A percentile compares a stretch with the other conserved stretches of the same genome.
phyloP scores from a whole-genome alignment of 2,113 vertebrate species.

The Pelobates fuscus region DNA sequence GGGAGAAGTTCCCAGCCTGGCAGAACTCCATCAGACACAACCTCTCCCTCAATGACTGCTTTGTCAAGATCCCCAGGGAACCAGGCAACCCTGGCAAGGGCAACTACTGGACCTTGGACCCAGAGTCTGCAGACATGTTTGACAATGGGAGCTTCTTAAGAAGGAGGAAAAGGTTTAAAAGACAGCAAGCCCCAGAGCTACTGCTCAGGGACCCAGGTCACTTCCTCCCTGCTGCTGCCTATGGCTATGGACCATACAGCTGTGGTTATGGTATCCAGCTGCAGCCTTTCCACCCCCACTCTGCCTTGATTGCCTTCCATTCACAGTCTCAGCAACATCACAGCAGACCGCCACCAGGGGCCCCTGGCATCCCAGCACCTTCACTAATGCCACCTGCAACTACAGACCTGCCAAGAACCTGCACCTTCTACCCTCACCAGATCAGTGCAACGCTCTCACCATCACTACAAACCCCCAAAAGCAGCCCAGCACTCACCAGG shows the following conservation, averaged over 20 bases:
- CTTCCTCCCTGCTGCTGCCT: constrained; percentile 68
- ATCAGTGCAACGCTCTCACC: constrained; percentile 68
- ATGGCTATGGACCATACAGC: constrained; percentile 78
- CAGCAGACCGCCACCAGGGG: constrained; percentile 63
- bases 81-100: constrained; percentile 88
- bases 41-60: constrained; percentile 82
- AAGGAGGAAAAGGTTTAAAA: constrained; percentile 89
- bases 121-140: constrained; percentile 89
- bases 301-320: constrained; percentile 81
- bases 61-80: constrained; percentile 84
- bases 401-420: constrained; percentile 76
- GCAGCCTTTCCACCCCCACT: constrained; percentile 84
- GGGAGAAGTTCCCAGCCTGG: constrained; percentile 86
- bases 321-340: constrained; percentile 65
- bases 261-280: constrained; percentile 87
- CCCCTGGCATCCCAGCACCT: constrained; percentile 65
- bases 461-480: constrained; percentile 63
- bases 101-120: constrained; percentile 91
- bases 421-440: constrained; percentile 77
- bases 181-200: constrained; percentile 82
- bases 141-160: constrained; percentile 89
- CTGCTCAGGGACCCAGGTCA: constrained; percentile 71
- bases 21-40: constrained; percentile 86
- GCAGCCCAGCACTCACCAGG: constrained; percentile 69
- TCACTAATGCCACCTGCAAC: constrained; percentile 72